A percentile compares a stretch with the other conserved stretches of the same genome.
Evolutionary conservation across 2,888 invertebrate species (phyloP).

Genomic region (Temnothorax unifasciatus): DNA sequence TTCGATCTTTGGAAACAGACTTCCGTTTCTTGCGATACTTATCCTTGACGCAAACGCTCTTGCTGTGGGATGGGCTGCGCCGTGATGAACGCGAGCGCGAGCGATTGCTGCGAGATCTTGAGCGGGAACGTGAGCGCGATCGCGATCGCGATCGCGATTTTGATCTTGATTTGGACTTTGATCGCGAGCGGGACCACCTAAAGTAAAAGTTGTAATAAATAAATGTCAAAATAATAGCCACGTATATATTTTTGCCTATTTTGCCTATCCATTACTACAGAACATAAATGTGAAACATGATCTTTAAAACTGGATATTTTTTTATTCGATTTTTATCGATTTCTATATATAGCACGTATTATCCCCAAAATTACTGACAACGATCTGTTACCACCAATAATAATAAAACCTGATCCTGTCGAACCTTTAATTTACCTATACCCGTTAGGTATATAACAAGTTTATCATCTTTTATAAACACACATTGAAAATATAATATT

Average conservation of each 20-base stretch:
- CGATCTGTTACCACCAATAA: neutral
- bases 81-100: constrained; percentile 89
- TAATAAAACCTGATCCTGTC: neutral
- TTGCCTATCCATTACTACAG: constrained; percentile 56
- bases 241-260: constrained; percentile 55
- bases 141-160: constrained; percentile 82
- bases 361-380: neutral
- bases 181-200: constrained; percentile 84
- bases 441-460: neutral
- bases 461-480: neutral
- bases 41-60: constrained; percentile 76
- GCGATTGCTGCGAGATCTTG: constrained; percentile 86
- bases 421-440: neutral
- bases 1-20: constrained; percentile 82
- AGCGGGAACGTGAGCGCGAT: constrained; percentile 86
- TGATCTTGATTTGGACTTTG: constrained; percentile 81
- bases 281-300: constrained; percentile 37
- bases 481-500: neutral
- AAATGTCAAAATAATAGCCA: constrained; percentile 54
- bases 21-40: constrained; percentile 82
- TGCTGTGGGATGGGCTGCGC: constrained; percentile 89
- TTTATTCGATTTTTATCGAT: neutral
- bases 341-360: neutral
- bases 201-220: constrained; percentile 66
- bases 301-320: constrained; percentile 16